These are phyloP conservation scores for Oryzias melastigma DNA, from an alignment of 2,113 vertebrate species.

Conservation along the genomic window DNA sequence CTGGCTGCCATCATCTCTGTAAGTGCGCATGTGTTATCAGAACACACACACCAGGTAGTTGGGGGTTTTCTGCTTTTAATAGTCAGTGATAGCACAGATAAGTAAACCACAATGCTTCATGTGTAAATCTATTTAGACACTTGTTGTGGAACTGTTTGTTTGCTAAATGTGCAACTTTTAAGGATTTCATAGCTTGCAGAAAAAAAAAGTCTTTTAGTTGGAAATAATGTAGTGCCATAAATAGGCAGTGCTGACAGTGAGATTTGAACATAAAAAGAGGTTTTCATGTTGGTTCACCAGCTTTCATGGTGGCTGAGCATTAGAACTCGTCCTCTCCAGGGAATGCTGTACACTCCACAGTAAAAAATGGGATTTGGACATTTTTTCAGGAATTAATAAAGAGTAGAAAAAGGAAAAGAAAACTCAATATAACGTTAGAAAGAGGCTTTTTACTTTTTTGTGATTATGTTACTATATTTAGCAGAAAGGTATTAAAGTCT, in stretches of 20 bases:
- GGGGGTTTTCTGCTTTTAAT: constrained; percentile 1
- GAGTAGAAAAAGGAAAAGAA: neutral
- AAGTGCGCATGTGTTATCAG: constrained; percentile 66
- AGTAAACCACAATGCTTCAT: neutral
- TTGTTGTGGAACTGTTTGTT: neutral
- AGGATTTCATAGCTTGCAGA: no score
- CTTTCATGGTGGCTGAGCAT: neutral
- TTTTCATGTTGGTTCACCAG: no score
- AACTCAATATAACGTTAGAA: neutral
- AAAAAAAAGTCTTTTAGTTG: neutral
- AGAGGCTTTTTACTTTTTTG: no score
- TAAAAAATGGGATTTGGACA: neutral
- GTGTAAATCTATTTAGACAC: neutral
- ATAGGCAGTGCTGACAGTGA: neutral
- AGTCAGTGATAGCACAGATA: neutral
- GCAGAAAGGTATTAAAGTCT: no score
- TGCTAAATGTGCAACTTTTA: no score
- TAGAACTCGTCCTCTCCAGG: neutral
- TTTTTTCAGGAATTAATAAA: neutral
- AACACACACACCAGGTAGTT: neutral
- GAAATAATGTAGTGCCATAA: neutral
- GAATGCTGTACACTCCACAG: neutral
- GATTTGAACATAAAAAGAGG: neutral
- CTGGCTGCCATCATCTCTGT: constrained; percentile 88
- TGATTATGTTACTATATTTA: no score